phyloP scores from a whole-genome alignment of 2,113 vertebrate species.

The Nipponia nippon region DNA sequence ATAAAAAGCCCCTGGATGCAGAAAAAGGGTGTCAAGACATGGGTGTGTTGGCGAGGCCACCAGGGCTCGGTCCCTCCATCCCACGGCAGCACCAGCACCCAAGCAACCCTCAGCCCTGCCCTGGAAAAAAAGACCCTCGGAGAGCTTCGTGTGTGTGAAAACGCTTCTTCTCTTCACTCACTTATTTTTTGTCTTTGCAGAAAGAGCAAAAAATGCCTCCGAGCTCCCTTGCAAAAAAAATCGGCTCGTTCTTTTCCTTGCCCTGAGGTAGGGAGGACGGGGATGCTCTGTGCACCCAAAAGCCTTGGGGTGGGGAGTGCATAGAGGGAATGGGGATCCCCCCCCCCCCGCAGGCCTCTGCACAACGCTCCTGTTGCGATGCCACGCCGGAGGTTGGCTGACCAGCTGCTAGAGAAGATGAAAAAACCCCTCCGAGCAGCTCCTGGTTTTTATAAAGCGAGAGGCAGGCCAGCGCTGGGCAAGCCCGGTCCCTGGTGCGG shows the following conservation, averaged over 20 bases:
- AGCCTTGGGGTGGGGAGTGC: accelerated
- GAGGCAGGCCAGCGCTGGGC: accelerated
- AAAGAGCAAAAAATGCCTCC: not conserved
- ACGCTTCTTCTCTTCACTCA: not conserved
- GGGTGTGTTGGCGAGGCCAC: not conserved
- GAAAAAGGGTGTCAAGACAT: accelerated
- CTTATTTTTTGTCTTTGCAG: not conserved
- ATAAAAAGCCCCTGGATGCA: not conserved
- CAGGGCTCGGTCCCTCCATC: not conserved
- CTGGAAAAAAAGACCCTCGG: accelerated
- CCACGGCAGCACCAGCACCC: not conserved
- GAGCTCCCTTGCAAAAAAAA: not conserved
- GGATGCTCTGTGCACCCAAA: not conserved
- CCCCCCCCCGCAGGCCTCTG: not conserved
- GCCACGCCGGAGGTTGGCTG: accelerated
- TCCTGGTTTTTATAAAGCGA: not conserved
- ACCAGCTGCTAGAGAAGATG: no score
- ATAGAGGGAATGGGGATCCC: not conserved
- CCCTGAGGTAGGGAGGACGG: not conserved
- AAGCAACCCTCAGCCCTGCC: not conserved
- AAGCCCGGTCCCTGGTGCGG: accelerated
- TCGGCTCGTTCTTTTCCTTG: accelerated
- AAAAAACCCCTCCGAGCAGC: not conserved
- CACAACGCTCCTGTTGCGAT: not conserved
- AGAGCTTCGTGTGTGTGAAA: not conserved